These are phyloP conservation scores for Gambelia wislizenii DNA, from an alignment of 2,797 vertebrate species.

Conservation along the genomic window DNA sequence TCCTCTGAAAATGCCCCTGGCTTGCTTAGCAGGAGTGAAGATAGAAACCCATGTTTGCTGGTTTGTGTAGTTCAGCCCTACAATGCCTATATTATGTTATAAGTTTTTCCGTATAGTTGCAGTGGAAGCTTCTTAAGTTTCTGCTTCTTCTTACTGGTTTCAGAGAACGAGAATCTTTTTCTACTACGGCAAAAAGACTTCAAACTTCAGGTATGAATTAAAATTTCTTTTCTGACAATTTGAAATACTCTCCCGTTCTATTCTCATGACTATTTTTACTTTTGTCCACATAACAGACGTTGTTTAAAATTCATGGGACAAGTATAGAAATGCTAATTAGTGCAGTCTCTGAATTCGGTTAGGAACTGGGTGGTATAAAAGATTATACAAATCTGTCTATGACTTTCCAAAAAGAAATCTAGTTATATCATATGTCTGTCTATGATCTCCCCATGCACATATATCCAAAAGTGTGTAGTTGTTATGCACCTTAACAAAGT, in stretches of 20 bases:
- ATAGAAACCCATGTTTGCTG: neutral
- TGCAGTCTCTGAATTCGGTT: neutral
- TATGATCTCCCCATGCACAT: neutral
- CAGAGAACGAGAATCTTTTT: constrained; percentile 48
- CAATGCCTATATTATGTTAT: neutral
- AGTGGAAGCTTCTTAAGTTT: neutral
- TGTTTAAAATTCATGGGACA: constrained; percentile 12
- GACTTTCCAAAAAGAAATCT: neutral
- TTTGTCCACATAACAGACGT: neutral
- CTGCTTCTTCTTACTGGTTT: constrained; percentile 55
- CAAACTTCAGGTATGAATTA: constrained; percentile 67
- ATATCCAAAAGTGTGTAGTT: neutral
- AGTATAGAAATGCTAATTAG: neutral
- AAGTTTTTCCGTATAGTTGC: neutral
- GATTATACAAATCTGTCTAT: neutral
- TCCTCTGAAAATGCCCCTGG: neutral
- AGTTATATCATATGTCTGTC: neutral
- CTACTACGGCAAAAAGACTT: constrained; percentile 29
- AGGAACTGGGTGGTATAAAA: neutral
- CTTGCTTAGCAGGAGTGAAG: neutral
- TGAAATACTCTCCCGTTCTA: neutral
- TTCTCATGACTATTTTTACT: neutral
- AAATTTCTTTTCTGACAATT: constrained; percentile 31
- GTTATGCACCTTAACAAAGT: neutral
- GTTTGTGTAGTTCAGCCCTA: neutral